Conservation (phyloP, 2,113 vertebrate species). For the Stictonetta naevosa region DNA sequence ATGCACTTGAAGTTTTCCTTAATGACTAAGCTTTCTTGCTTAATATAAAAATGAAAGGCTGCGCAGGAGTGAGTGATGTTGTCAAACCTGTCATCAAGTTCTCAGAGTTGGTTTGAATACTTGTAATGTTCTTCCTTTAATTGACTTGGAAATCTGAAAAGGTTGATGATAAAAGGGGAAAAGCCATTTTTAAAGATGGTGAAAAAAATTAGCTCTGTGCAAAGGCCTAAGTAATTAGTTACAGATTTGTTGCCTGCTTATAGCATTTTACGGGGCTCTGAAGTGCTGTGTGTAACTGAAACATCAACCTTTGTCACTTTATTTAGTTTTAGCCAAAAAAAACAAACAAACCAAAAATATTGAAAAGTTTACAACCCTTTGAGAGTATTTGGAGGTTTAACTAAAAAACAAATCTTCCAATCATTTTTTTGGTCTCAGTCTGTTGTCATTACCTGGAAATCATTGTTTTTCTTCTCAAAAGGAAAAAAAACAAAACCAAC, state of each 20-base stretch:
- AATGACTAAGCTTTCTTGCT: slow-evolving; percentile 55
- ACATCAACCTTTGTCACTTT: background rate
- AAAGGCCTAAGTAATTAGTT: background rate
- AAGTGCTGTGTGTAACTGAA: background rate
- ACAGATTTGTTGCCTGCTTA: background rate
- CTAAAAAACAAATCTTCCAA: background rate
- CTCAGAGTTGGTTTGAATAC: slow-evolving; percentile 35
- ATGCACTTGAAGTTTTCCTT: slow-evolving; percentile 46
- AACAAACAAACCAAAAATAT: background rate
- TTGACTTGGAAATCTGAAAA: slow-evolving; percentile 38
- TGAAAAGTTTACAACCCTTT: background rate
- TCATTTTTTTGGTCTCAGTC: background rate
- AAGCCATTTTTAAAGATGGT: background rate
- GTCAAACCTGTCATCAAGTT: slow-evolving; percentile 64
- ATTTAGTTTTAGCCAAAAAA: background rate
- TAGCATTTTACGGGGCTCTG: background rate
- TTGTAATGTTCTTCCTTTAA: slow-evolving; percentile 51
- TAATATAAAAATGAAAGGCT: slow-evolving; percentile 54
- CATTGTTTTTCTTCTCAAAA: background rate
- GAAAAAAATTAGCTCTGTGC: background rate
- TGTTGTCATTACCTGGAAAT: background rate
- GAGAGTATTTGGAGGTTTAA: background rate
- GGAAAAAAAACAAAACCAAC: background rate
- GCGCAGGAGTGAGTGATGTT: slow-evolving; percentile 47
- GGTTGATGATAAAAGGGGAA: background rate